phyloP scores from a whole-genome alignment of 2,888 invertebrate genomes.

The Napeogenes inachia region DNA sequence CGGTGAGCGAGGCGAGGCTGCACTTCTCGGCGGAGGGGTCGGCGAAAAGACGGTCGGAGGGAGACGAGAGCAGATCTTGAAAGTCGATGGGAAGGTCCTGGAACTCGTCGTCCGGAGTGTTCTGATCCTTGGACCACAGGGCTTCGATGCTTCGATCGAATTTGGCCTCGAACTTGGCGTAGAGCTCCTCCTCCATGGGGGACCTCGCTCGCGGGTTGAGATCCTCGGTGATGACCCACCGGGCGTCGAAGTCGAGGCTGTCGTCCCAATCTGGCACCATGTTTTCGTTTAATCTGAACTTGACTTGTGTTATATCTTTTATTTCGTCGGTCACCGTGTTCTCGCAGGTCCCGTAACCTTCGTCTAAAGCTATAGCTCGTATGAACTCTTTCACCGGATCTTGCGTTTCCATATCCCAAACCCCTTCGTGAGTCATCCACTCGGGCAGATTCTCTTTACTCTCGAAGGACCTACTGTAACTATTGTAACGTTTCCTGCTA shows the following conservation, averaged over 20 bases:
- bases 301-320: constrained; percentile 45
- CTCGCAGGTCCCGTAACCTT: constrained; percentile 74
- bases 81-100: constrained; percentile 80
- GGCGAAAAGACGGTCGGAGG: constrained; percentile 69
- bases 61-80: constrained; percentile 77
- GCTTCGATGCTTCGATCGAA: constrained; percentile 83
- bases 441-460: constrained; percentile 71
- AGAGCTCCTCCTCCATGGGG: constrained; percentile 70
- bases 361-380: constrained; percentile 66
- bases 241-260: constrained; percentile 50
- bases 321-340: constrained; percentile 66
- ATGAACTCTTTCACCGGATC: constrained; percentile 72
- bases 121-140: constrained; percentile 78
- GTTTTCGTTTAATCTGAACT: constrained; percentile 46
- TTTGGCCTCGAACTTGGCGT: constrained; percentile 81
- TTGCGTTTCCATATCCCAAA: constrained; percentile 72
- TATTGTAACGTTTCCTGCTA: constrained; percentile 60
- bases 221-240: constrained; percentile 59
- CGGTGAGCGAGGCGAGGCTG: constrained; percentile 53
- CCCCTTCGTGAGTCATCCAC: constrained; percentile 75
- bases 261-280: constrained; percentile 64
- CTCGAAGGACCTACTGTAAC: constrained; percentile 65
- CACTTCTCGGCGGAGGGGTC: constrained; percentile 62
- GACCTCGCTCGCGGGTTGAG: constrained; percentile 49
- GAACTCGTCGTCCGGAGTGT: constrained; percentile 74